Evolutionary conservation across 2,888 invertebrate species (phyloP), one percentile per base, ranked within the genome.

Genomic region (Rhagophthalmus giganteus): DNA sequence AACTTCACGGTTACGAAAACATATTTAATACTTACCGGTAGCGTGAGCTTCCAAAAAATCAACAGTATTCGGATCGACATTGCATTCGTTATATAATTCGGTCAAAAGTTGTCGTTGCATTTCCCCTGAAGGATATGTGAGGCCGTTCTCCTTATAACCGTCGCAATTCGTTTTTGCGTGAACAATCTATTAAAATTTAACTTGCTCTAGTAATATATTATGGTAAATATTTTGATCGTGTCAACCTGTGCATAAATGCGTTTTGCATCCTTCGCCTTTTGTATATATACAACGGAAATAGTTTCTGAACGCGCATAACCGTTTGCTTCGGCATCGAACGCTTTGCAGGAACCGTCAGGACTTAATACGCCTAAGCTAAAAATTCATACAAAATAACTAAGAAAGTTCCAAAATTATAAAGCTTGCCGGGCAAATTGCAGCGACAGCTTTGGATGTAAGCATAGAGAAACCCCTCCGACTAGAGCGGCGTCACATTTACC

Each of bases 401-500:
- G 2, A 7, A 30, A 12, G 2, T 11, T 32, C 32, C n/a, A n/a
- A n/a, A n/a, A n/a, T n/a, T 13, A 32, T 10, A 10, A n/a, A 12
- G 38, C 61, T 70, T 73, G 84, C 85, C 85, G 79, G 1, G 83
- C 81, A 76, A 96, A 97, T 76, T 95, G 94, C 30, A 94, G 76
- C 0, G 95, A 89, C 0, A 91, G 87, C 55, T 86, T 87, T 13
- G 95, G 94, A 76, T 94, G 92, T 1, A 95, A 77, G 62, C 90
- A 87, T 13, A 97, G 74, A 71, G 90, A 93, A 10, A 87, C 81
- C 0, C 94, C 95, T 2, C 90, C 94, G 2, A 97, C 91, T 41
- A 97, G 83, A 0, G 95, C 95, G 0, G 87, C 81, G 54, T 97
- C 94, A 66, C 94, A 93, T 54, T 86, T 83, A 0, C 92, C 94